Conservation (phyloP, 2,888 invertebrate species). For the Priocnemis perturbator region DNA sequence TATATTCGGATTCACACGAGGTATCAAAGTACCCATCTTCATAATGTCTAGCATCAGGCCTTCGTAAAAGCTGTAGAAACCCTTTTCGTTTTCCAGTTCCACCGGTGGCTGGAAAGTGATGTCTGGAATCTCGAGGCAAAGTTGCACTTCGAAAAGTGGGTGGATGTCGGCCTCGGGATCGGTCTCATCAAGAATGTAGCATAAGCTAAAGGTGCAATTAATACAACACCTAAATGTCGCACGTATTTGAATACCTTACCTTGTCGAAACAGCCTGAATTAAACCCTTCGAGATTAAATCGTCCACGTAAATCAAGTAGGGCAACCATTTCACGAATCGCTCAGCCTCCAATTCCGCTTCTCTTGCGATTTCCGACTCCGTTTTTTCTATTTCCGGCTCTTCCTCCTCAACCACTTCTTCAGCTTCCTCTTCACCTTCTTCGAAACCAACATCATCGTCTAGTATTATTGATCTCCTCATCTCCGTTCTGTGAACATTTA, state of each 20-base stretch:
- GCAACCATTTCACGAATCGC: slow-evolving; percentile 77
- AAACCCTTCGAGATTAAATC: slow-evolving; percentile 79
- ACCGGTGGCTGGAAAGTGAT: slow-evolving; percentile 86
- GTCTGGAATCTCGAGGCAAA: slow-evolving; percentile 84
- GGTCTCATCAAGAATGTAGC: slow-evolving; percentile 80
- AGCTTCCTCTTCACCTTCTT: slow-evolving; percentile 3
- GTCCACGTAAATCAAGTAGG: slow-evolving; percentile 82
- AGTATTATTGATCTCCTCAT: no score
- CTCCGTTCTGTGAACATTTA: no score
- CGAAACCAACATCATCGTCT: background rate
- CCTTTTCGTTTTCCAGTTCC: slow-evolving; percentile 80
- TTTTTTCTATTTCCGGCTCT: slow-evolving; percentile 13
- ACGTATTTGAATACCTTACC: slow-evolving; percentile 60
- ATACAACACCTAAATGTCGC: no score
- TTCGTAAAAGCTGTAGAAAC: slow-evolving; percentile 82
- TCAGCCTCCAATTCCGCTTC: slow-evolving; percentile 76
- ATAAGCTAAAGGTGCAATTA: background rate
- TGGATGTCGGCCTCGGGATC: slow-evolving; percentile 77
- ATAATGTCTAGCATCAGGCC: slow-evolving; percentile 86
- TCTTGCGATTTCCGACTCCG: slow-evolving; percentile 63
- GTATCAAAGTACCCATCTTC: slow-evolving; percentile 84
- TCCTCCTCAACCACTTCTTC: slow-evolving; percentile 32
- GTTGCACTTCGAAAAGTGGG: slow-evolving; percentile 86
- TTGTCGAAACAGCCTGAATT: slow-evolving; percentile 76
- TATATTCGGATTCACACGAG: slow-evolving; percentile 76